phyloP scores from a whole-genome alignment of 2,113 vertebrate genomes.

The Leiothrix lutea region DNA sequence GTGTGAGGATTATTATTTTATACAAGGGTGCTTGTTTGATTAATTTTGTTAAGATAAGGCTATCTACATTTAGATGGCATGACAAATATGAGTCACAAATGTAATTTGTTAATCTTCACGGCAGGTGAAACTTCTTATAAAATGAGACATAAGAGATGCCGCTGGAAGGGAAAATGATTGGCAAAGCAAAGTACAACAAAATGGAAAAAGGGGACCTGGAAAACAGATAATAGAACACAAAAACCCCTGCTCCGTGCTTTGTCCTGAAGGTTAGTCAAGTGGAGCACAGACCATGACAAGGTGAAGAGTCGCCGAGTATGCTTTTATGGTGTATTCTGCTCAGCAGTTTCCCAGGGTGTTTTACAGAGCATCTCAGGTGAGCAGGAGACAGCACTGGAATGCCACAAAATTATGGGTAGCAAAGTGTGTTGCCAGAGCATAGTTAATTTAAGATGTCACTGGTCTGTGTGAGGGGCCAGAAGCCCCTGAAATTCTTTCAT shows the following conservation, averaged over 20 bases:
- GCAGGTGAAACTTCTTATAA: neutral
- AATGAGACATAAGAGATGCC: neutral
- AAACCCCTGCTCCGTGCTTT: neutral
- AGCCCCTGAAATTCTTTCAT: neutral
- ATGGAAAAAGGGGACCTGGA: neutral
- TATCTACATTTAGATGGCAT: neutral
- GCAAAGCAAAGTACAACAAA: neutral
- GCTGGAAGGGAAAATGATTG: neutral
- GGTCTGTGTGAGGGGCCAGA: neutral
- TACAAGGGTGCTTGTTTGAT: neutral
- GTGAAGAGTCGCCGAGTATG: neutral
- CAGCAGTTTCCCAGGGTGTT: neutral
- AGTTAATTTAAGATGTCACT: neutral
- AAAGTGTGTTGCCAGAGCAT: neutral
- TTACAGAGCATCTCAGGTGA: neutral
- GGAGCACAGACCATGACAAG: neutral
- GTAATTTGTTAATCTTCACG: neutral
- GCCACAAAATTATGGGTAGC: neutral
- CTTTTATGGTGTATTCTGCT: neutral
- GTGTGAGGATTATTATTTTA: neutral
- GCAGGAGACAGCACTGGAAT: neutral
- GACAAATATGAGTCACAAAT: neutral
- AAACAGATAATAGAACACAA: neutral
- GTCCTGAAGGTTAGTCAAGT: neutral
- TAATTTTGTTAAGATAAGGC: neutral